Conservation (phyloP, 2,113 vertebrate genomes). For the Myxocyprinus asiaticus region DNA sequence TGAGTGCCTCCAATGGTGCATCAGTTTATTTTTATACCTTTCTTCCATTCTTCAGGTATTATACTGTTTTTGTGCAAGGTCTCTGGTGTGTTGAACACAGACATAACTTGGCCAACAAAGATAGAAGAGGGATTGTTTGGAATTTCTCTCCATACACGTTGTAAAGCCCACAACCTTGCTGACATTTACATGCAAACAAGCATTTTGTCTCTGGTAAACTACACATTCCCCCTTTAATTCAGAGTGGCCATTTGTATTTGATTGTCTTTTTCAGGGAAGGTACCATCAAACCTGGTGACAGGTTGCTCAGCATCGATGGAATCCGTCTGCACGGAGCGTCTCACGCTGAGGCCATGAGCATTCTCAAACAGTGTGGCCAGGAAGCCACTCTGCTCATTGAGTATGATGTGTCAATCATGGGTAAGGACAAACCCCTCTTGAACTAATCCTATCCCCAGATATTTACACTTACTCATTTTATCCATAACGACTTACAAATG, state of each 20-base stretch:
- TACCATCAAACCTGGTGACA: slow-evolving; percentile 92
- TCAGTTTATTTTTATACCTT: neutral
- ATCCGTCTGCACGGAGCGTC: slow-evolving; percentile 92
- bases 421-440: slow-evolving; percentile 66
- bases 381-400: slow-evolving; percentile 93
- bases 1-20: neutral
- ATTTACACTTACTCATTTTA: no score
- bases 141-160: neutral
- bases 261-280: slow-evolving; percentile 82
- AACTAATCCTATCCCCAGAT: neutral
- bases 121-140: neutral
- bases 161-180: neutral
- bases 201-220: neutral
- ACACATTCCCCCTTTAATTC: neutral
- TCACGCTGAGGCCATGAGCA: slow-evolving; percentile 93
- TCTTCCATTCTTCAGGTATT: neutral
- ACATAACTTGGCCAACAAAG: neutral
- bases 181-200: neutral
- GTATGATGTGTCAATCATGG: slow-evolving; percentile 97
- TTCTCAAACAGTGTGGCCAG: slow-evolving; percentile 96
- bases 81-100: neutral
- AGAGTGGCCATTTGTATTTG: slow-evolving; percentile 46
- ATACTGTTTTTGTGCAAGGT: neutral
- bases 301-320: slow-evolving; percentile 93
- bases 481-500: no score